Evolutionary conservation across 2,888 invertebrate species (phyloP), one percentile per base, ranked within the genome.

Genomic region (Acanthoscelides obtectus): DNA sequence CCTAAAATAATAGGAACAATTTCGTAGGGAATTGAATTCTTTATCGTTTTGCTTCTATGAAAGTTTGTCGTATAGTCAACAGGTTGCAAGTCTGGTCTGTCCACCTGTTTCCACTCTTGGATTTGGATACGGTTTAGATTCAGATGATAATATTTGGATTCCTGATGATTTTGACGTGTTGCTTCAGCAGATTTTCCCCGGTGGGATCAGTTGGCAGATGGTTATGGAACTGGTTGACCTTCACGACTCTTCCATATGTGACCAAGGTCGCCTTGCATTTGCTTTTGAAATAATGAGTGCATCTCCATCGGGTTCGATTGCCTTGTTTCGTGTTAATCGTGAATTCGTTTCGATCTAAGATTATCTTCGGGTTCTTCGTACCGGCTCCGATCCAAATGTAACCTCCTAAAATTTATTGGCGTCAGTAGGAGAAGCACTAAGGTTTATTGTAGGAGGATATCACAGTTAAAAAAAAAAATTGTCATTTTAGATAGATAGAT

Each of bases 201-300:
- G 71, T 67, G 2, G 78, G 77, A 63, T 75, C 72, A 3, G 76
- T 78, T 0, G 81, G 79, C 6, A 78, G 73, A 68, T 81, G 81
- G 73, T 81, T 81, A 68, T 81, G 81, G 22, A 74, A 71, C 45
- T 77, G 75, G 21, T 75, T 77, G 5, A 81, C 76, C 74, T 77
- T 77, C 17, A 81, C 78, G 8, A 78, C 76, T 70, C 77, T 76
- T 22, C 81, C 81, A 21, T 73, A 77, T 5, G 80, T 79, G 1
- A 76, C 74, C 5, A 82, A 70, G 21, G 78, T 77, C 4, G 79
- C 80, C 70, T 76, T 77, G 73, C 82, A 82, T 74, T 78, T 80
- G 22, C 77, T 78, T 68, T 80, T 81, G 70, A 74, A 77, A 71
- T 79, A 79, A 64, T 77, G 76, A 2, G 77, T 77, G 71, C 80